Evolutionary conservation across 2,113 vertebrate genomes (phyloP).

Genomic region (Circaetus gallicus): DNA sequence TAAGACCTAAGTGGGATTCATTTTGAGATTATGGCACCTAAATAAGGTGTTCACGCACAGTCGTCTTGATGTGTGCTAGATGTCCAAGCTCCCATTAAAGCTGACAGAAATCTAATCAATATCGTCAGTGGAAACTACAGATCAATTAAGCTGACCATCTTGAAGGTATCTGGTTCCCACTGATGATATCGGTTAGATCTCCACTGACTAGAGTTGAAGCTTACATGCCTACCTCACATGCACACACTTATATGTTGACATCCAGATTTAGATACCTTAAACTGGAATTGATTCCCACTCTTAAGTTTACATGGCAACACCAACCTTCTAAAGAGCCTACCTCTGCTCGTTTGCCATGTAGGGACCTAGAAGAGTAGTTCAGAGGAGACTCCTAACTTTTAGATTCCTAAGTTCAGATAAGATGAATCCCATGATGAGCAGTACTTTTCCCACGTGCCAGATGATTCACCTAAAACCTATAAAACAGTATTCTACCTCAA

Average conservation of each 20-base stretch:
- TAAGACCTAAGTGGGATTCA: neutral
- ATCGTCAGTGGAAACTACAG: neutral
- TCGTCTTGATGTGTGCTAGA: neutral
- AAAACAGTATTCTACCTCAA: neutral
- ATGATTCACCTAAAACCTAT: neutral
- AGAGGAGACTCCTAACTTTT: neutral
- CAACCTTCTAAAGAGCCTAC: neutral
- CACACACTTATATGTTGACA: neutral
- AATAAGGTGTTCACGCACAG: rapidly evolving
- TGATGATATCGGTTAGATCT: neutral
- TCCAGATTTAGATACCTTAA: neutral
- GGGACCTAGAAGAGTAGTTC: neutral
- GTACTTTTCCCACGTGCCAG: neutral
- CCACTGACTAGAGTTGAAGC: neutral
- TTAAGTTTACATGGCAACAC: neutral
- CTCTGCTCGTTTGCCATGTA: neutral
- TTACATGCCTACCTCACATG: neutral
- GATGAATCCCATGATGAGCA: neutral
- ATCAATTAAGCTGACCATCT: neutral
- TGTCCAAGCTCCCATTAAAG: neutral
- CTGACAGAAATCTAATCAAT: neutral
- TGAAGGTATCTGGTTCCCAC: neutral
- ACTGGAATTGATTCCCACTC: neutral
- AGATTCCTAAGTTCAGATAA: neutral
- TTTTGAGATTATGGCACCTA: neutral